phyloP scores from a whole-genome alignment of 2,113 vertebrate species.

The Poeciliopsis retropinna region DNA sequence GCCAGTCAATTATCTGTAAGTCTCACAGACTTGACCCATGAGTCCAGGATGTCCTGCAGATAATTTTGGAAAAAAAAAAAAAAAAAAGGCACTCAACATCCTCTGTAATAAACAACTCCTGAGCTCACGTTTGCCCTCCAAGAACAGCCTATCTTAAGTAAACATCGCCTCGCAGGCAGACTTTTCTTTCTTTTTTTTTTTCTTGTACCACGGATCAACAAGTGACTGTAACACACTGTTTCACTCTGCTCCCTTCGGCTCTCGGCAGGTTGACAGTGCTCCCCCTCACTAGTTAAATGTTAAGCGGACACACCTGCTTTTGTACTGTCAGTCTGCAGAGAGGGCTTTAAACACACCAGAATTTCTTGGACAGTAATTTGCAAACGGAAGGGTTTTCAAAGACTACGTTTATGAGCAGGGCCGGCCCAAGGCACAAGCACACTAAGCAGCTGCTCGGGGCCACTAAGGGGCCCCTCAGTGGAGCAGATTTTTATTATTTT shows the following conservation, averaged over 20 bases:
- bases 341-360: rapidly evolving
- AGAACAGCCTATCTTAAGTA: slow-evolving; percentile 54
- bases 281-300: slow-evolving; percentile 12
- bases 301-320: not conserved
- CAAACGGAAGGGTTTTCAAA: not conserved
- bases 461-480: no score
- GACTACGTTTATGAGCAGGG: no score
- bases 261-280: not conserved
- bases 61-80: slow-evolving; percentile 15
- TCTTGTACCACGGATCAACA: slow-evolving; percentile 19
- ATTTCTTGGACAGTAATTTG: not conserved
- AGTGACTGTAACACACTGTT: slow-evolving; percentile 2
- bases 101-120: slow-evolving; percentile 45
- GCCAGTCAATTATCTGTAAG: not conserved
- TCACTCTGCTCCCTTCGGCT: slow-evolving; percentile 1
- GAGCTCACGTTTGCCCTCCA: slow-evolving; percentile 21
- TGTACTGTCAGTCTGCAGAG: not conserved
- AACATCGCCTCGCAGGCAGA: slow-evolving; percentile 55
- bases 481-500: no score
- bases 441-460: no score
- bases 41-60: slow-evolving; percentile 47
- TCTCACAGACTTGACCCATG: slow-evolving; percentile 31
- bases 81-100: slow-evolving; percentile 32
- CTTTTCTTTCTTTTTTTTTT: not conserved
- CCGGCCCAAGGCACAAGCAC: no score